A percentile compares a stretch with the other conserved stretches of the same genome.
Evolutionary conservation across 2,113 vertebrate species (phyloP).

Genomic region (Paramisgurnus dabryanus): DNA sequence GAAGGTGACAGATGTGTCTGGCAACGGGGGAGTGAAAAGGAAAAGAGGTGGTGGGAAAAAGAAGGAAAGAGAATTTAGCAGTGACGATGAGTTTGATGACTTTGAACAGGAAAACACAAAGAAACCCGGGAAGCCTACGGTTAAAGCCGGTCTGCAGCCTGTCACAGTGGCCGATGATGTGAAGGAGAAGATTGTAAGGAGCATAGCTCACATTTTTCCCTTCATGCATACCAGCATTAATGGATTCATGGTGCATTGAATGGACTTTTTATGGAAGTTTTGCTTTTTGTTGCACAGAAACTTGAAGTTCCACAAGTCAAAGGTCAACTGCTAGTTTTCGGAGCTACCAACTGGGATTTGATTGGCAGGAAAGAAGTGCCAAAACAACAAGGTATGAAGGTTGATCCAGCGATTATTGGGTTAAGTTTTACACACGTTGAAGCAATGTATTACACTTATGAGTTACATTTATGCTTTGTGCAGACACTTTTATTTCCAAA

Average conservation of each 20-base stretch:
- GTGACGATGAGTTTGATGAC: constrained; percentile 79
- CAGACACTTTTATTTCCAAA: too few species aligned
- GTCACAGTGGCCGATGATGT: constrained; percentile 84
- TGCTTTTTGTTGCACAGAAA: constrained; percentile 75
- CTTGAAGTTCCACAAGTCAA: constrained; percentile 89
- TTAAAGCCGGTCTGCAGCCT: constrained; percentile 75
- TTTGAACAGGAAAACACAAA: constrained; percentile 81
- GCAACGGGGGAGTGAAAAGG: constrained; percentile 76
- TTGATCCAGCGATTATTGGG: not conserved
- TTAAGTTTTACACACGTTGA: too few species aligned
- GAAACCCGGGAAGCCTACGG: constrained; percentile 71
- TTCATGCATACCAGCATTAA: not conserved
- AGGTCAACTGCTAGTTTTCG: constrained; percentile 92
- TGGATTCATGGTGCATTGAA: not conserved
- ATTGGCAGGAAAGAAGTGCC: constrained; percentile 97
- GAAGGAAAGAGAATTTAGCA: constrained; percentile 80
- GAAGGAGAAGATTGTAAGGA: constrained; percentile 87
- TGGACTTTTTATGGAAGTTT: not conserved
- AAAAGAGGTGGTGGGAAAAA: constrained; percentile 73
- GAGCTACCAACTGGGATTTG: constrained; percentile 97
- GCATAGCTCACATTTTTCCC: not conserved
- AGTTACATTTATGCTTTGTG: too few species aligned
- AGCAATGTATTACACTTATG: too few species aligned
- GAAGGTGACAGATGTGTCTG: constrained; percentile 78
- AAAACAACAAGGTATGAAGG: constrained; percentile 87